These are phyloP conservation scores for Acinonyx jubatus DNA, from an alignment of 2,113 vertebrate genomes.

Conservation along the genomic window DNA sequence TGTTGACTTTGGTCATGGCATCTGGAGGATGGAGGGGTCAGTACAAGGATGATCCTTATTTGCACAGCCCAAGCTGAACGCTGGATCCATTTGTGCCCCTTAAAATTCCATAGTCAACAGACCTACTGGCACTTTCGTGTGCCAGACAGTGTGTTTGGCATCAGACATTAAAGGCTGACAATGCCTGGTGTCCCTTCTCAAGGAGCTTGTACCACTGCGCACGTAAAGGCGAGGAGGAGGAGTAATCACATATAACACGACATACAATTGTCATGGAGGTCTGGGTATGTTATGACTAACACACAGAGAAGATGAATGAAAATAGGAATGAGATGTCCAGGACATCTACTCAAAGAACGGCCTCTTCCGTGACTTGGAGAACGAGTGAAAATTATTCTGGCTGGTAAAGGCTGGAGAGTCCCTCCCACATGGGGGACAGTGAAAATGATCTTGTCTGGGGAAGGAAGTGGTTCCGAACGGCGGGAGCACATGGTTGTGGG, in stretches of 20 bases:
- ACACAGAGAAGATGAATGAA: accelerated
- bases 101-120: neutral
- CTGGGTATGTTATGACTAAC: neutral
- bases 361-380: neutral
- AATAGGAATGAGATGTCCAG: neutral
- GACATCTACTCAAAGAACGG: neutral
- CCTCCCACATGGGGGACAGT: neutral
- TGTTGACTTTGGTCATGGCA: neutral
- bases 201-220: neutral
- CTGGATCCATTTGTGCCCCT: accelerated
- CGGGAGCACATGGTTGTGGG: neutral
- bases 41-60: neutral
- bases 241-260: too few species aligned
- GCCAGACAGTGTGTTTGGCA: neutral
- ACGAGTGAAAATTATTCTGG: neutral
- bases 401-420: neutral
- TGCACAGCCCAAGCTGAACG: too few species aligned
- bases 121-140: accelerated
- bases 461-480: accelerated
- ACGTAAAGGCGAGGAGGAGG: neutral
- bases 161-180: neutral
- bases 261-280: too few species aligned
- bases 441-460: accelerated
- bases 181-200: neutral
- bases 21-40: accelerated